Percentiles rank a stretch among this genome's conserved stretches.
Evolutionary conservation across 2,888 invertebrate species (phyloP).

Genomic region (Nymphalis polychloros): DNA sequence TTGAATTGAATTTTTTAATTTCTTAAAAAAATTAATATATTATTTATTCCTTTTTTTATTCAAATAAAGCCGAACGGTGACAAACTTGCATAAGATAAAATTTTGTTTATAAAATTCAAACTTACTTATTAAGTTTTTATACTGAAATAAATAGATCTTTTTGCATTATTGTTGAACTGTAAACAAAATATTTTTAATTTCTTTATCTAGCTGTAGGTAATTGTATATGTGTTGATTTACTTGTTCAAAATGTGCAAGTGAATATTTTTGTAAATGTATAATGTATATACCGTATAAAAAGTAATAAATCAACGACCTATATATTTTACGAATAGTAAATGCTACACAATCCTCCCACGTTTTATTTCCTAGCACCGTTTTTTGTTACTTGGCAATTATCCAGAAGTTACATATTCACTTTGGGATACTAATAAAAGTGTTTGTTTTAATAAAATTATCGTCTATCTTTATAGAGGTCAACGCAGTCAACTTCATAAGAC

Average conservation of each 20-base stretch:
- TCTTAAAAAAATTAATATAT: too few species aligned
- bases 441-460: conserved; percentile 45
- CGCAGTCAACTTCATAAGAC: conserved; percentile 16
- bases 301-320: not conserved
- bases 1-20: too few species aligned
- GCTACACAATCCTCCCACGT: conserved; percentile 19
- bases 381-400: conserved; percentile 46
- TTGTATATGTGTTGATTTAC: too few species aligned
- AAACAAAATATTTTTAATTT: too few species aligned
- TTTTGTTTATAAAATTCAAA: too few species aligned
- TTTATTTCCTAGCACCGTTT: conserved; percentile 20
- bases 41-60: too few species aligned
- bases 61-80: too few species aligned
- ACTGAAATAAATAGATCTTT: too few species aligned
- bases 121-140: too few species aligned
- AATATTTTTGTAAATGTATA: not conserved
- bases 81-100: too few species aligned
- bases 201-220: too few species aligned
- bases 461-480: conserved; percentile 27
- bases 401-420: conserved; percentile 42
- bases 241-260: not conserved
- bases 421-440: conserved; percentile 38
- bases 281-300: not conserved
- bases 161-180: too few species aligned
- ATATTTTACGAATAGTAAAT: conserved; percentile 1